Conservation (phyloP, 2,113 vertebrate species). For the Myanophis thanlyinensis region DNA sequence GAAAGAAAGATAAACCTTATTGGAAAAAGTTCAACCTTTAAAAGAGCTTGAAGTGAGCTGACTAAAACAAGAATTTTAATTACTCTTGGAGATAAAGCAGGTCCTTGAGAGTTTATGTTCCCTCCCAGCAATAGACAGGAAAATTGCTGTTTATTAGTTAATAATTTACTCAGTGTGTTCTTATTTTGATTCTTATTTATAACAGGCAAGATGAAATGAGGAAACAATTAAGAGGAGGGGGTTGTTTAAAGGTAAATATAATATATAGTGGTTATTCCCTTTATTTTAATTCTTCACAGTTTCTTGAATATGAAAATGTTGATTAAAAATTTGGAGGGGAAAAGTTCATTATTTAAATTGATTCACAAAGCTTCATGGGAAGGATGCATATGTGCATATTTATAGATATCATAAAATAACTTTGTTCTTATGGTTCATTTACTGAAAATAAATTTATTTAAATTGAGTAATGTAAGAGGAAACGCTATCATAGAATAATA, state of each 20-base stretch:
- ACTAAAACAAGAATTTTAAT: slow-evolving; percentile 16
- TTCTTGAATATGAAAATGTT: neutral
- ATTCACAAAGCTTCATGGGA: neutral
- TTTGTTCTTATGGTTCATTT: neutral
- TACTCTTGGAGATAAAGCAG: slow-evolving; percentile 3
- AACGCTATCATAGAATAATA: neutral
- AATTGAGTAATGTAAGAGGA: neutral
- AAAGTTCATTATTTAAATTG: neutral
- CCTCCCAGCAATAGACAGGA: neutral
- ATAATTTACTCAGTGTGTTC: neutral
- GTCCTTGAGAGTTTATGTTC: neutral
- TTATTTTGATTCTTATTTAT: neutral
- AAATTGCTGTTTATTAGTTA: neutral
- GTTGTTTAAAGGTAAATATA: neutral
- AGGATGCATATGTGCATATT: neutral
- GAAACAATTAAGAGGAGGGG: neutral
- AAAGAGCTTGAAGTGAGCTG: slow-evolving; percentile 5
- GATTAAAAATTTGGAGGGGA: neutral
- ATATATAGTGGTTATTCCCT: neutral
- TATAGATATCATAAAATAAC: neutral
- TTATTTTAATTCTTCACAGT: neutral
- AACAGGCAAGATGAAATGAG: neutral
- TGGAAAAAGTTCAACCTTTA: slow-evolving; percentile 9
- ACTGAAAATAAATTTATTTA: neutral
- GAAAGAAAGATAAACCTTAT: neutral